A percentile compares a stretch with the other conserved stretches of the same genome.
Evolutionary conservation across 2,888 invertebrate species (phyloP).

Genomic region (Ochlodes sylvanus): DNA sequence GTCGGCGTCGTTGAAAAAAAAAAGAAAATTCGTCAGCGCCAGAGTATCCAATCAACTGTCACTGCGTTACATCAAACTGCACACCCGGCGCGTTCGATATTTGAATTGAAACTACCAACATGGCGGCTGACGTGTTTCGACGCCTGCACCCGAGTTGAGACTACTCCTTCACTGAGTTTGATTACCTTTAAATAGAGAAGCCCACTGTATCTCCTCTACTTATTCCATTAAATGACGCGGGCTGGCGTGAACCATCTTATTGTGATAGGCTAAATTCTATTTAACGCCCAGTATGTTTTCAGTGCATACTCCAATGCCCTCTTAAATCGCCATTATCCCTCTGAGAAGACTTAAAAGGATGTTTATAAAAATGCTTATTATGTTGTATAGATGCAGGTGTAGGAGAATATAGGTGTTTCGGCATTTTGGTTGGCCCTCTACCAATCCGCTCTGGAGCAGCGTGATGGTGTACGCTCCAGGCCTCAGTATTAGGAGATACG

Average conservation of each 20-base stretch:
- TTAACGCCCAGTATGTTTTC: slow-evolving; percentile 43
- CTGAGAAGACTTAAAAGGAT: too few relatives aligned
- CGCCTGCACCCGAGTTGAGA: slow-evolving; percentile 78
- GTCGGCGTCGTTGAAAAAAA: slow-evolving; percentile 15
- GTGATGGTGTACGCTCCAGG: too few relatives aligned
- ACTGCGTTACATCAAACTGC: slow-evolving; percentile 72
- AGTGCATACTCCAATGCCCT: not conserved
- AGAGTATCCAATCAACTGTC: slow-evolving; percentile 72
- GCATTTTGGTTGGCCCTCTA: too few relatives aligned
- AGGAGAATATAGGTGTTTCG: too few relatives aligned
- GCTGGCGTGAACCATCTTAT: slow-evolving; percentile 65
- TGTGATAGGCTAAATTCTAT: slow-evolving; percentile 53
- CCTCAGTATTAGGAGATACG: too few relatives aligned
- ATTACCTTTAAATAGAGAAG: slow-evolving; percentile 88
- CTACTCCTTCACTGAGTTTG: slow-evolving; percentile 86
- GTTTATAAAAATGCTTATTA: too few relatives aligned
- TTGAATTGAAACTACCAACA: slow-evolving; percentile 68
- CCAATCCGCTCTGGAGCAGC: too few relatives aligned
- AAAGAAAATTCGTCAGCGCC: slow-evolving; percentile 27
- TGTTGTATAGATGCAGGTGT: too few relatives aligned
- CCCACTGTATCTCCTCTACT: slow-evolving; percentile 86
- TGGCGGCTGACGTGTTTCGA: slow-evolving; percentile 63
- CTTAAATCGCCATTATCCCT: too few relatives aligned
- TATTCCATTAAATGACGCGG: slow-evolving; percentile 81
- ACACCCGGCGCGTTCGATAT: slow-evolving; percentile 66